Base-by-base conservation (phyloP, 2,113 vertebrate species). In the Heterochromis multidens region DNA sequence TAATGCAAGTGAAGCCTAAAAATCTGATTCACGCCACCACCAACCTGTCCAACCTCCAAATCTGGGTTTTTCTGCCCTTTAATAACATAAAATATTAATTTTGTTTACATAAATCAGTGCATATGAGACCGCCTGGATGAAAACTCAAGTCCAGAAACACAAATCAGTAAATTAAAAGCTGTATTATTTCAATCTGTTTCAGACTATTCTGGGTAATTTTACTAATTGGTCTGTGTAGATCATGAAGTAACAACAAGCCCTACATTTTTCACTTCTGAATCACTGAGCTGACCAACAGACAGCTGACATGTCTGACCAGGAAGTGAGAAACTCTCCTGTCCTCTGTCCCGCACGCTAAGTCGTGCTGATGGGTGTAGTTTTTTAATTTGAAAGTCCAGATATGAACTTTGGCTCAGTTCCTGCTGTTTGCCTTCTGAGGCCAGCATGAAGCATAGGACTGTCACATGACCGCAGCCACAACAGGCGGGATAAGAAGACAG, bases 381-480 rank as follows among this genome's bases (percentile, higher is more conserved):
- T 1, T 57, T 9, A 57, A 74, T 62, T 16, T 43, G 9, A 79
- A 37, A 29, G 43, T 46, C 33, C 29, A 14, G n/a, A 76, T 60
- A 27, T 7, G 43, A 72, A 0, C 25, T 17, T 52, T 21, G 43
- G 43, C 70, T 76, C 29, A 21, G 9, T 77, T 84, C 23, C 59
- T 81, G 59, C 56, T 21, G 31, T 52, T 52, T 74, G 70, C 14
- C 21, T 80, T 80, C 25, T 3, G 49, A 1, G 76, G 57, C 40
- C 21, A 10, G 67, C 7, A 17, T 11, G 49, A 67, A 80, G 29
- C 88, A 76, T 61, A 19, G 61, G 27, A 19, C n/a, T 0, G 43
- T 90, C 87, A 87, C 84, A 77, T 88, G 88, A 79, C 86, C 1
- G 17, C 80, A 58, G n/a, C 57, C 23, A 1, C 76, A 35, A 12